Percentiles rank a stretch among this genome's conserved stretches.
These are phyloP conservation scores for Trimorus sp. DNA, from an alignment of 2,888 invertebrate species.

Conservation along the genomic window DNA sequence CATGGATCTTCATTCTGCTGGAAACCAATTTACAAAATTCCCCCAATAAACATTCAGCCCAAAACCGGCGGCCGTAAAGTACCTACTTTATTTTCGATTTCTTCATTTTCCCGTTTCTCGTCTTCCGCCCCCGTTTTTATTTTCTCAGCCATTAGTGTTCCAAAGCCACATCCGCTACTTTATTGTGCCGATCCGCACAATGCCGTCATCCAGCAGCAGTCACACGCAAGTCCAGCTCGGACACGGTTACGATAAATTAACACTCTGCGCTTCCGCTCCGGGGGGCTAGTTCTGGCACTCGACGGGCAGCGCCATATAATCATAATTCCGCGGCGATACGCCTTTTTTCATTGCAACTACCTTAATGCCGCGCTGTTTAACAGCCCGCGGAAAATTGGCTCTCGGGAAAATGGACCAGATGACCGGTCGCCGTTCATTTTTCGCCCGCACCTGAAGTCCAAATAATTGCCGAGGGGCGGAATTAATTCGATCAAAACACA, in stretches of 20 bases:
- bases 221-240: conserved; percentile 69
- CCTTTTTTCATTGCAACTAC: conserved; percentile 6
- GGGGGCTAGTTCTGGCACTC: conserved; percentile 21
- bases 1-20: too few species aligned
- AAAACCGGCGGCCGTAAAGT: not conserved
- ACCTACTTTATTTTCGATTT: conserved; percentile 13
- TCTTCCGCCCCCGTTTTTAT: conserved; percentile 18
- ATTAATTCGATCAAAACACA: too few species aligned
- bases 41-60: not conserved
- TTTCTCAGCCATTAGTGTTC: conserved; percentile 33
- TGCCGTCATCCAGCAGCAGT: conserved; percentile 65
- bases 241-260: conserved; percentile 72
- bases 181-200: conserved; percentile 45
- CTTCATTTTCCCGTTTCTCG: conserved; percentile 6
- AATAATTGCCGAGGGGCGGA: not conserved
- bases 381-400: conserved; percentile 25
- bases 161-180: conserved; percentile 43
- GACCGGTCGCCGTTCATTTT: not conserved
- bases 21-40: not conserved
- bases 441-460: not conserved
- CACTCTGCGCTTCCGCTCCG: conserved; percentile 58
- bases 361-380: conserved; percentile 38
- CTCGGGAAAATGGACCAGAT: conserved; percentile 23
- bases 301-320: conserved; percentile 40
- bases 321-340: conserved; percentile 35